Base-by-base conservation (phyloP, 2,113 vertebrate species). In the Cynocephalus volans region DNA sequence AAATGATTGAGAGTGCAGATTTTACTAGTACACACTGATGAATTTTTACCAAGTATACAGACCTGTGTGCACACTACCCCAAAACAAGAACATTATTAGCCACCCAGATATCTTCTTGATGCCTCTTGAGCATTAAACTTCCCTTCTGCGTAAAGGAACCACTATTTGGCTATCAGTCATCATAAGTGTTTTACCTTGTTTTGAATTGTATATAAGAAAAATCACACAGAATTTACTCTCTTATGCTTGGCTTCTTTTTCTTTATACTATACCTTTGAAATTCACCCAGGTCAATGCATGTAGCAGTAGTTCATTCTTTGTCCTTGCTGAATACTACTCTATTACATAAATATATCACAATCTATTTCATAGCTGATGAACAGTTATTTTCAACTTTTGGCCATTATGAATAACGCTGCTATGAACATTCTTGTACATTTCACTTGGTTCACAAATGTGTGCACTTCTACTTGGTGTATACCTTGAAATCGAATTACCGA, bases 151-250 rank as follows among this genome's bases (percentile, higher is more conserved):
- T 92, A 92, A 60, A 17, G 12, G 11, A 92, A 67, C 4, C 12
- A 65, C 11, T 8, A 14, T 26, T 54, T 26, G 86, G 13, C 77
- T 41, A 93, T 19, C 41, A 33, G 31, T 52, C 15, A 11, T 64
- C 23, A 65, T 45, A 52, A 84, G 4, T 80, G 2, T 54, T 90
- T 87, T 79, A 4, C 31, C 31, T 62, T 31, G 18, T 83, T 88
- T 75, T 80, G 15, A 69, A 88, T 88, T 93, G 83, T 80, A 56
- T 12, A 26, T 56, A 80, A 24, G 52, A 36, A 87, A 94, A 76
- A 60, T 79, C 21, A 64, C 24, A 81, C 4, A 90, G 1, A 26
- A 62, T 50, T 86, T 93, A 60, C 4, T 81, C 21, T 56, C 76
- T 36, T 2, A 1, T 60, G 6, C 10, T 28, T 17, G 14, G 1